phyloP scores from a whole-genome alignment of 1,140 invertebrate genomes.

The Colletes gigas region DNA sequence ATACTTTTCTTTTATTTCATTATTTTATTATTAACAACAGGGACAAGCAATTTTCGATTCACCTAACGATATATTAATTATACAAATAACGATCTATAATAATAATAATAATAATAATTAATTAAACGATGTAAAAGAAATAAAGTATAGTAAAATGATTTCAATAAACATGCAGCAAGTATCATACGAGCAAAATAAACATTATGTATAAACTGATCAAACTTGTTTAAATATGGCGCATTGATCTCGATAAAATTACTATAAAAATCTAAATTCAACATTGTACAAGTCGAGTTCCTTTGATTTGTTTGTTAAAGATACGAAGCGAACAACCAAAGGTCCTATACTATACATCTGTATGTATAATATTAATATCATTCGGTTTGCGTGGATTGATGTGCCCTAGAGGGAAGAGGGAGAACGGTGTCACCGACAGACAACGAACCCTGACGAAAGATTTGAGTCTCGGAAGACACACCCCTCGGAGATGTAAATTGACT shows the following conservation, averaged over 20 bases:
- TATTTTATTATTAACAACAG: background rate
- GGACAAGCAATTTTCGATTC: background rate
- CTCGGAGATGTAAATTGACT: conserved; percentile 12
- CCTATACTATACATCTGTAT: no score
- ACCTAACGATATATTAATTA: background rate
- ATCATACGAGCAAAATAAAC: background rate
- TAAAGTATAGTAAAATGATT: background rate
- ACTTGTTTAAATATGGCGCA: background rate
- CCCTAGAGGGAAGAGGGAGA: conserved; percentile 57
- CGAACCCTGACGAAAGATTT: conserved; percentile 60
- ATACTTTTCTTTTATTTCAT: no score
- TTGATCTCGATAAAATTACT: background rate
- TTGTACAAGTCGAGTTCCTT: background rate
- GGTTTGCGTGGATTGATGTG: conserved; percentile 53
- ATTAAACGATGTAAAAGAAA: background rate
- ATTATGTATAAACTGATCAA: background rate
- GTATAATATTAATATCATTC: conserved; percentile 18
- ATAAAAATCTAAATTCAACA: background rate
- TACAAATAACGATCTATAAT: background rate
- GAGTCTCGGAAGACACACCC: conserved; percentile 53
- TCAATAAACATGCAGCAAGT: background rate
- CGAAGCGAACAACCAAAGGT: no score
- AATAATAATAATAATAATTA: no score
- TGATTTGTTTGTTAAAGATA: no score
- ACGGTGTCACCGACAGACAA: conserved; percentile 57